Evolutionary conservation across 2,113 vertebrate genomes (phyloP), one percentile per base, ranked within the genome.

Genomic region (Percopsis transmontana): DNA sequence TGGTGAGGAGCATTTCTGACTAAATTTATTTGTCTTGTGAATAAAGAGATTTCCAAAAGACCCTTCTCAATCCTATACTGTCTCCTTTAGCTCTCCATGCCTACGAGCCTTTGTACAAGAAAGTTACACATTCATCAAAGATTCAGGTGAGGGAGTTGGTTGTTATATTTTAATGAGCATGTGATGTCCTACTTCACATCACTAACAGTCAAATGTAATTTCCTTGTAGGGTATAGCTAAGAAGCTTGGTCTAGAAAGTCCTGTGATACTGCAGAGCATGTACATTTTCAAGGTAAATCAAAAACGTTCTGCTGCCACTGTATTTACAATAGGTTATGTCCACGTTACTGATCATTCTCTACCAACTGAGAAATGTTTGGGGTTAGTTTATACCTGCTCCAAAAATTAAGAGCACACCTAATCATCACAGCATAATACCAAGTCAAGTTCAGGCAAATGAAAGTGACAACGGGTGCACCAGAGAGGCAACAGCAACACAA

Each of bases 201-300:
- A 75, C 65, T 27, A 52, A 33, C 58, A 20, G n/a, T 20, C 15
- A 15, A 16, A 11, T 50, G 0, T 45, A 16, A 3, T 40, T 10
- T 68, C 23, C 7, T 70, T 1, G 1, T 2, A 98, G 96, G 92
- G 90, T 18, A 8, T 97, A 60, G 91, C 76, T 16, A 94, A 87
- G 81, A 95, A 93, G 76, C 72, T 99, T 53, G 94, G 92, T 2
- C 83, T 97, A 12, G 80, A 84, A 56, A 87, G 59, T 66, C 97
- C 97, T 0, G 94, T 98, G 54, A 85, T 99, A 68, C 90, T 99
- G 50, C 97, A 99, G 72, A 99, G 97, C 89, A 99, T 99, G 97
- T 99, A 96, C 72, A 99, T 99, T 73, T 99, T 99, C 79, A 99
- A 99, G 96, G 97, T 98, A 92, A 27, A 16, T 44, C 6, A 41